These are phyloP conservation scores for Enoplosus armatus DNA, from an alignment of 2,797 vertebrate species.

Conservation along the genomic window DNA sequence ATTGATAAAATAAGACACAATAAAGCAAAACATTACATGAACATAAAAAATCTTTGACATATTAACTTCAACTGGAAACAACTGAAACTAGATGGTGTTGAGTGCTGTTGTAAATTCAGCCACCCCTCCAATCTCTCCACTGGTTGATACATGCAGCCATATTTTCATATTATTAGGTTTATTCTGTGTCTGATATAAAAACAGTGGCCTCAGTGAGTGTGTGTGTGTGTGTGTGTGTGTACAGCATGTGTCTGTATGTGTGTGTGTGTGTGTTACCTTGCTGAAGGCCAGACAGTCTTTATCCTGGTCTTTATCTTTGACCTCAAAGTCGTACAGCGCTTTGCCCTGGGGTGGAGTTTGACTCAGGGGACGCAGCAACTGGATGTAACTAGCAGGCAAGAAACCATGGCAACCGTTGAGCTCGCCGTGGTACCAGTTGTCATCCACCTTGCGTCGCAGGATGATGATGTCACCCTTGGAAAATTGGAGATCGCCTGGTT, in stretches of 20 bases:
- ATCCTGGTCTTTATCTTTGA: constrained; percentile 98
- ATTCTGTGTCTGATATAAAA: constrained; percentile 22
- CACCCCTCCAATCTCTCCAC: constrained; percentile 20
- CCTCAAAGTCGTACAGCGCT: constrained; percentile 98
- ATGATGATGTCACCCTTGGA: constrained; percentile 97
- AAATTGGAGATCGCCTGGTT: constrained; percentile 96
- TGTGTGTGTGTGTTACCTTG: constrained; percentile 87
- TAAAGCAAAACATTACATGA: not conserved
- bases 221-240: constrained; percentile 22
- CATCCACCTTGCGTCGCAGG: constrained; percentile 93
- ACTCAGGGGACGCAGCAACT: constrained; percentile 92
- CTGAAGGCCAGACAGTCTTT: constrained; percentile 98
- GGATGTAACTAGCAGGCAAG: constrained; percentile 96
- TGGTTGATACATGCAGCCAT: not conserved
- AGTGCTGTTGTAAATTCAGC: constrained; percentile 28
- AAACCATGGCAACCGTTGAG: constrained; percentile 95
- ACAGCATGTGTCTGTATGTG: constrained; percentile 10
- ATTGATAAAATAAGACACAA: not conserved
- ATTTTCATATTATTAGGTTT: not conserved
- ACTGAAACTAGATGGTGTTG: not conserved
- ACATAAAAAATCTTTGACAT: not conserved
- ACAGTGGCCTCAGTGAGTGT: constrained; percentile 10
- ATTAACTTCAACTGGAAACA: not conserved
- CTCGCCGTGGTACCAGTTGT: constrained; percentile 98
- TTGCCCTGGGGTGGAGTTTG: constrained; percentile 96